Evolutionary conservation across 2,888 invertebrate species (phyloP).

Genomic region (Molanna angustata): DNA sequence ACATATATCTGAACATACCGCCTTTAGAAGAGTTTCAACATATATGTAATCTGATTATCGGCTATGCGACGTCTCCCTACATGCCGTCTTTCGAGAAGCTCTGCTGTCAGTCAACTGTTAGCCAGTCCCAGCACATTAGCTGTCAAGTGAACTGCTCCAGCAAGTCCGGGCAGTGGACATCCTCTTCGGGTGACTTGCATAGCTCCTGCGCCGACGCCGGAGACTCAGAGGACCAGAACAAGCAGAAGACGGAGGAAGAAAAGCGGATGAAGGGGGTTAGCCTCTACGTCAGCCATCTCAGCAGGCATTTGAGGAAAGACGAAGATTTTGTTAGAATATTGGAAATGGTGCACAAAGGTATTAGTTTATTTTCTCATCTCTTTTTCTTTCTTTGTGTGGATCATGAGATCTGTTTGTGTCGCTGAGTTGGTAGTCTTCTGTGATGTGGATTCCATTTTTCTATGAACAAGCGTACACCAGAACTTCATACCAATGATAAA

Average conservation of each 20-base stretch:
- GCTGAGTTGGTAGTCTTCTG: too few relatives aligned
- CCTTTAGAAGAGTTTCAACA: conserved; percentile 43
- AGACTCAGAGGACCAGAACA: conserved; percentile 11
- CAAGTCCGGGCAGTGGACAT: not conserved
- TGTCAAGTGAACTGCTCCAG: conserved; percentile 16
- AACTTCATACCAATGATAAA: too few relatives aligned
- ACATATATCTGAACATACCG: conserved; percentile 37
- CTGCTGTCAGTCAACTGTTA: conserved; percentile 22
- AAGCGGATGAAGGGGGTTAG: conserved; percentile 35
- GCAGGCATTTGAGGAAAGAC: conserved; percentile 44
- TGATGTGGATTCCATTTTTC: too few relatives aligned
- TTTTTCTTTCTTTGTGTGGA: too few relatives aligned
- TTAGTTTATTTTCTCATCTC: too few relatives aligned
- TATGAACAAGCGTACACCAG: too few relatives aligned
- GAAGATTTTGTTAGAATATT: conserved; percentile 47
- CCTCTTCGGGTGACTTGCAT: not conserved
- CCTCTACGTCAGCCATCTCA: conserved; percentile 43
- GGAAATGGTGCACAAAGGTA: conserved; percentile 52
- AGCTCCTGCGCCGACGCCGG: conserved; percentile 4
- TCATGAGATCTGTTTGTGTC: too few relatives aligned
- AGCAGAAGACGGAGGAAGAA: conserved; percentile 27
- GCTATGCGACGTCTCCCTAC: conserved; percentile 38
- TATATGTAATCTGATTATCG: conserved; percentile 47
- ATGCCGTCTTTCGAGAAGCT: conserved; percentile 35
- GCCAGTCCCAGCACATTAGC: conserved; percentile 21